Evolutionary conservation across 2,113 vertebrate species (phyloP).

Genomic region (Catharus bicknelli): DNA sequence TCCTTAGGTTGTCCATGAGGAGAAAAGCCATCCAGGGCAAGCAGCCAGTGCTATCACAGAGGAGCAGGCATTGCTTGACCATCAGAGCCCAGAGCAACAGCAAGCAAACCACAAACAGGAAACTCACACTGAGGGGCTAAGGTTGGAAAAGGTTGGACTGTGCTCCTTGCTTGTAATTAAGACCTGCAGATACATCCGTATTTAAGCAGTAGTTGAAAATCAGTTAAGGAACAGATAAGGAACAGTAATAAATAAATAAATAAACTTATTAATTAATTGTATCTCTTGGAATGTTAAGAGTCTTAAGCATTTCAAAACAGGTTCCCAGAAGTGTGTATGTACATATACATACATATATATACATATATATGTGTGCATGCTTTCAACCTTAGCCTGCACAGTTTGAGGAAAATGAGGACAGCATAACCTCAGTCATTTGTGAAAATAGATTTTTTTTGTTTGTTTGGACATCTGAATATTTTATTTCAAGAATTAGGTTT

Average conservation of each 20-base stretch:
- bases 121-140: background rate
- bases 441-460: background rate
- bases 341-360: rapidly evolving
- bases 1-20: background rate
- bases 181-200: background rate
- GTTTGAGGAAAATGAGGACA: background rate
- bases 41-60: background rate
- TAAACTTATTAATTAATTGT: background rate
- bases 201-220: background rate
- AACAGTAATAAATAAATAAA: background rate
- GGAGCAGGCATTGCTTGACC: background rate
- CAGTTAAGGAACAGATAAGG: background rate
- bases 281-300: background rate
- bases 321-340: background rate
- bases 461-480: background rate
- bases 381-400: background rate
- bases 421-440: background rate
- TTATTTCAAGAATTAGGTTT: background rate
- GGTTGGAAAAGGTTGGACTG: background rate
- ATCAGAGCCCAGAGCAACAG: background rate
- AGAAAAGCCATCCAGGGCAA: background rate
- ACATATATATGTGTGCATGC: rapidly evolving
- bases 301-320: background rate
- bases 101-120: background rate
- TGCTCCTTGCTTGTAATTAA: background rate